A percentile compares a stretch with the other conserved stretches of the same genome.
These are phyloP conservation scores for Enteromius trimaculatus DNA, from an alignment of 2,797 vertebrate genomes.

Conservation along the genomic window DNA sequence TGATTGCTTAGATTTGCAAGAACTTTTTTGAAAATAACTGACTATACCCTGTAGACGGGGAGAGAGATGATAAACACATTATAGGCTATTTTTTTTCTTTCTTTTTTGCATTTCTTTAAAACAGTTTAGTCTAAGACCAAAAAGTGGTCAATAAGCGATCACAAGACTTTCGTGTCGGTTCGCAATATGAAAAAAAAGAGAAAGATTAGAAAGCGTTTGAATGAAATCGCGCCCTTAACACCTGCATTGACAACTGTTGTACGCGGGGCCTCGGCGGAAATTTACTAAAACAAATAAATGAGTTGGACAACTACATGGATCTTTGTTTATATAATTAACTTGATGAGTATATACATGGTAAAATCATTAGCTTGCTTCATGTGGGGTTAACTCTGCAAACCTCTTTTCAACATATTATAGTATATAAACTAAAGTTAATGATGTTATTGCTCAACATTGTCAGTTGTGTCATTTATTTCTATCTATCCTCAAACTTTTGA, in stretches of 20 bases:
- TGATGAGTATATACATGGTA: constrained; percentile 56
- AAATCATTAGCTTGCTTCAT: constrained; percentile 60
- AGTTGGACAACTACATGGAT: constrained; percentile 46
- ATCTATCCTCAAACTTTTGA: background rate
- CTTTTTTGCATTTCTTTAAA: background rate
- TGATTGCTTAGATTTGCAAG: constrained; percentile 21
- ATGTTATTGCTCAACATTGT: background rate
- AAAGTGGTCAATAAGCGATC: background rate
- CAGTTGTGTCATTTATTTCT: background rate
- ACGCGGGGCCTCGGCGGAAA: background rate
- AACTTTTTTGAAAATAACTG: background rate
- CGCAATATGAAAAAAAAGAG: background rate
- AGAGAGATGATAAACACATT: background rate
- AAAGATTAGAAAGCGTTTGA: background rate
- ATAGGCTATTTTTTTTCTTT: background rate
- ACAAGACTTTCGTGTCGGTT: background rate
- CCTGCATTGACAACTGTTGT: constrained; percentile 9
- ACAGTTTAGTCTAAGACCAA: background rate
- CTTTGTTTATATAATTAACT: constrained; percentile 64
- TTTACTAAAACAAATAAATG: constrained; percentile 58
- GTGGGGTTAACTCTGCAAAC: constrained; percentile 43
- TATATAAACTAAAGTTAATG: constrained; percentile 14
- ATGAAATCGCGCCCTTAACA: background rate
- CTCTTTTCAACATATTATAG: background rate
- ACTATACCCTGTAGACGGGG: background rate